A percentile compares a stretch with the other conserved stretches of the same genome.
Evolutionary conservation across 2,888 invertebrate species (phyloP).

Genomic region (Ennomos erosarius): DNA sequence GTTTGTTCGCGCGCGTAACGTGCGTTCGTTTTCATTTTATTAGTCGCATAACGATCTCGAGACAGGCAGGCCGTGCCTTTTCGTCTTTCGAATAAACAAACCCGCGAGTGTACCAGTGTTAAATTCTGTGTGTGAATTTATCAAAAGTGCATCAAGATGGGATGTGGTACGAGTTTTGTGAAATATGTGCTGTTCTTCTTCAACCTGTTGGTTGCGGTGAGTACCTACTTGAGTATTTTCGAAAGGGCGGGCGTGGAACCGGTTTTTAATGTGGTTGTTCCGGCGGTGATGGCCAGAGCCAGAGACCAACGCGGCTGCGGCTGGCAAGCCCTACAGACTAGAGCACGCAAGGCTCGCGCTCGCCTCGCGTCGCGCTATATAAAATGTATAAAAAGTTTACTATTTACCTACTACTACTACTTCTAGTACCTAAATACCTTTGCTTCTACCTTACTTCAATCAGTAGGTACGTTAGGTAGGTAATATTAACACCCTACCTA

Average conservation of each 20-base stretch:
- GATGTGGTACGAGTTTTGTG: conserved; percentile 90
- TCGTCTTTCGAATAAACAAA: conserved; percentile 51
- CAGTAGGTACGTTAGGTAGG: too few species aligned
- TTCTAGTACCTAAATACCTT: too few species aligned
- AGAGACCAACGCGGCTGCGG: conserved; percentile 64
- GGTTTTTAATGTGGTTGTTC: conserved; percentile 72
- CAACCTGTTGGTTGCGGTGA: conserved; percentile 91
- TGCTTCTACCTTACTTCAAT: too few species aligned
- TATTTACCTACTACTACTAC: too few species aligned
- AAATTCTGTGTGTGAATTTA: conserved; percentile 62
- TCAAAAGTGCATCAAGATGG: conserved; percentile 80
- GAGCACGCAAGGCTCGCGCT: conserved; percentile 11
- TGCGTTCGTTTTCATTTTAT: conserved; percentile 49
- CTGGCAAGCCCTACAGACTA: conserved; percentile 42
- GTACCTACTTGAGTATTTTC: conserved; percentile 61
- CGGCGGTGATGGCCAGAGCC: conserved; percentile 67
- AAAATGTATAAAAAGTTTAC: too few species aligned
- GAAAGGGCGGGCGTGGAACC: conserved; percentile 67
- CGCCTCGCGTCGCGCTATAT: too few species aligned
- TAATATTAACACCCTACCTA: too few species aligned
- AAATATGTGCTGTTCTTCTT: conserved; percentile 93
- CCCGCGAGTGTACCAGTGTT: conserved; percentile 73
- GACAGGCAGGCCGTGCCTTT: conserved; percentile 45
- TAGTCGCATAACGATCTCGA: conserved; percentile 66
- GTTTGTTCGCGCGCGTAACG: conserved; percentile 7